phyloP scores from a whole-genome alignment of 2,888 invertebrate species.

The Volucella zonaria region DNA sequence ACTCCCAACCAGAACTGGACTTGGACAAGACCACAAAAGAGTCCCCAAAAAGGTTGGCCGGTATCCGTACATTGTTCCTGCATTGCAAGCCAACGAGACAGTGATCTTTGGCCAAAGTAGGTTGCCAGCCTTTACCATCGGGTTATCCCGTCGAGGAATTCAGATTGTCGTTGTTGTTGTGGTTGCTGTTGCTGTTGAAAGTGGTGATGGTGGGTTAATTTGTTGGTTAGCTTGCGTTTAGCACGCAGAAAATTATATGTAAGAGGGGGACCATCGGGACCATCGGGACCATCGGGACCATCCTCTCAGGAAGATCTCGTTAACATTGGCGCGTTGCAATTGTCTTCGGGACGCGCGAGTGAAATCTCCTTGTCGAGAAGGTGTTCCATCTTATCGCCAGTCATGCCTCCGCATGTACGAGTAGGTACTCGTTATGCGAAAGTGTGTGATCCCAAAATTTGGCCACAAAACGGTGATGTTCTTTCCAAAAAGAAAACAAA shows the following conservation, averaged over 20 bases:
- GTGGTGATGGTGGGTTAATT: slow-evolving; percentile 43
- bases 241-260: slow-evolving; percentile 68
- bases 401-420: slow-evolving; percentile 3
- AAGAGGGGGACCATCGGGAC: slow-evolving; percentile 31
- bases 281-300: slow-evolving; percentile 41
- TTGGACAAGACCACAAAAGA: slow-evolving; percentile 22
- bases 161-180: slow-evolving; percentile 24
- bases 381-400: slow-evolving; percentile 39
- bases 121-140: slow-evolving; percentile 31
- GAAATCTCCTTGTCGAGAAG: slow-evolving; percentile 16
- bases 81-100: slow-evolving; percentile 21
- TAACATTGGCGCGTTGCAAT: slow-evolving; percentile 47
- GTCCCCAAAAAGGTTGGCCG: slow-evolving; percentile 45
- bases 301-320: slow-evolving; percentile 65
- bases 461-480: slow-evolving; percentile 36
- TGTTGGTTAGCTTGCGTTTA: slow-evolving; percentile 68
- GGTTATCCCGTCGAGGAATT: slow-evolving; percentile 12
- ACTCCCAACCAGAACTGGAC: slow-evolving; percentile 42
- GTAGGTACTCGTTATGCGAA: neutral
- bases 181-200: slow-evolving; percentile 22
- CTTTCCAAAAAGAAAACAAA: neutral
- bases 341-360: slow-evolving; percentile 21
- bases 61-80: slow-evolving; percentile 45
- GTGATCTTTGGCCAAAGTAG: slow-evolving; percentile 60
- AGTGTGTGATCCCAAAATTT: slow-evolving; percentile 60